These are phyloP conservation scores for Oryctes rhinoceros DNA, from an alignment of 1,140 invertebrate species.

Conservation along the genomic window DNA sequence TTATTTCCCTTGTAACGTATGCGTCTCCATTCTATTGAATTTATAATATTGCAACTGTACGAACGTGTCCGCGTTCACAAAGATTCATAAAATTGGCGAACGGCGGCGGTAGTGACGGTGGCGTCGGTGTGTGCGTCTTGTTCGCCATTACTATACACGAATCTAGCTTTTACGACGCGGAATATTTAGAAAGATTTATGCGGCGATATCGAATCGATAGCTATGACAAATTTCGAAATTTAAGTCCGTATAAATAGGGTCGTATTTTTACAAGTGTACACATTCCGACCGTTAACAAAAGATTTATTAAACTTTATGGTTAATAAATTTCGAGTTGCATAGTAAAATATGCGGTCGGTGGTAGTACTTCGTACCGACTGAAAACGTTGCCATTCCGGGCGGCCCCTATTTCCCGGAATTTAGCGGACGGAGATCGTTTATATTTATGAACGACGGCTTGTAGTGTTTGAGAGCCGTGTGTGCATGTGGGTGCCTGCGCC, in stretches of 20 bases:
- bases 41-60: no score
- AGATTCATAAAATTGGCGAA: no score
- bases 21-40: no score
- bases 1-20: no score
- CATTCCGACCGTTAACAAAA: conserved; percentile 31
- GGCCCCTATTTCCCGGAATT: conserved; percentile 29
- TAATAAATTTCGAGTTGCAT: conserved; percentile 30
- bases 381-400: conserved; percentile 1
- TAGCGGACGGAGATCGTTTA: conserved; percentile 12
- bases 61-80: no score
- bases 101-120: no score
- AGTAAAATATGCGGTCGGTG: conserved; percentile 2
- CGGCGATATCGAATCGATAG: conserved; percentile 12
- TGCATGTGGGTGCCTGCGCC: no score
- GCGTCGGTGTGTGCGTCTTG: no score
- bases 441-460: conserved; percentile 19
- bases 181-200: background rate
- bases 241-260: conserved; percentile 29
- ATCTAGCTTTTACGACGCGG: conserved; percentile 10
- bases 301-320: conserved; percentile 37
- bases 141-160: background rate
- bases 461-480: no score
- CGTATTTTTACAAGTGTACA: conserved; percentile 34
- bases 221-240: conserved; percentile 35
- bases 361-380: background rate